Evolutionary conservation across 2,797 vertebrate genomes (phyloP).

Genomic region (Nannoperca obscura): DNA sequence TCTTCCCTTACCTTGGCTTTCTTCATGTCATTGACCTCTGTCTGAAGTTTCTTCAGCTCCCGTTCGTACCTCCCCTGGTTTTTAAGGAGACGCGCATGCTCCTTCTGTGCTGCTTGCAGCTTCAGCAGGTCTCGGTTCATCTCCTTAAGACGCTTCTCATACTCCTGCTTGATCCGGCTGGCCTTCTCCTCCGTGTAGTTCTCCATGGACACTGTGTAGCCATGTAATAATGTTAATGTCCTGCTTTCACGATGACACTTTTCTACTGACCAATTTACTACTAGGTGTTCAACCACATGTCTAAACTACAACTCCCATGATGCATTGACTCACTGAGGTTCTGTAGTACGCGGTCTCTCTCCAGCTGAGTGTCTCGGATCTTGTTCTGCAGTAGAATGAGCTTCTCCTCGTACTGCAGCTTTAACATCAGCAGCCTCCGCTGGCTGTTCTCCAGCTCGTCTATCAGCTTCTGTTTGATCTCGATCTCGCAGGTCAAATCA

Average conservation of each 20-base stretch:
- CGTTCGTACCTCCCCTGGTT: constrained; percentile 95
- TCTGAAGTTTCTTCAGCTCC: constrained; percentile 96
- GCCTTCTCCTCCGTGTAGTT: constrained; percentile 98
- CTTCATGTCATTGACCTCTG: constrained; percentile 96
- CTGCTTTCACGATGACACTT: neutral
- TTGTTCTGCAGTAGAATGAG: constrained; percentile 97
- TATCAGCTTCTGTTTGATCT: constrained; percentile 99
- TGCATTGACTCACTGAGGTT: constrained; percentile 93
- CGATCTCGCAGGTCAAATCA: constrained; percentile 97
- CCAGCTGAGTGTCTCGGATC: constrained; percentile 97
- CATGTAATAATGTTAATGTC: neutral
- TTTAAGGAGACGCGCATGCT: constrained; percentile 94
- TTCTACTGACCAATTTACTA: neutral
- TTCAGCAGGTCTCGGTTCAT: constrained; percentile 98
- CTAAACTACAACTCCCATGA: neutral
- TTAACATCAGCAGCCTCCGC: constrained; percentile 92
- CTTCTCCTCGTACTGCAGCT: constrained; percentile 98
- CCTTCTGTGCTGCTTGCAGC: constrained; percentile 95
- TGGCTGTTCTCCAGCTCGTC: constrained; percentile 99
- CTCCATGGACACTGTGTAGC: constrained; percentile 94
- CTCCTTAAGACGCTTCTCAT: constrained; percentile 95
- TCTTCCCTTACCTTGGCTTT: constrained; percentile 91
- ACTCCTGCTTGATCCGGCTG: constrained; percentile 93
- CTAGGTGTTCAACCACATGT: neutral
- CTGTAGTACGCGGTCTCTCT: constrained; percentile 95